phyloP scores from a whole-genome alignment of 2,888 invertebrate species.

The Oscheius sp. region DNA sequence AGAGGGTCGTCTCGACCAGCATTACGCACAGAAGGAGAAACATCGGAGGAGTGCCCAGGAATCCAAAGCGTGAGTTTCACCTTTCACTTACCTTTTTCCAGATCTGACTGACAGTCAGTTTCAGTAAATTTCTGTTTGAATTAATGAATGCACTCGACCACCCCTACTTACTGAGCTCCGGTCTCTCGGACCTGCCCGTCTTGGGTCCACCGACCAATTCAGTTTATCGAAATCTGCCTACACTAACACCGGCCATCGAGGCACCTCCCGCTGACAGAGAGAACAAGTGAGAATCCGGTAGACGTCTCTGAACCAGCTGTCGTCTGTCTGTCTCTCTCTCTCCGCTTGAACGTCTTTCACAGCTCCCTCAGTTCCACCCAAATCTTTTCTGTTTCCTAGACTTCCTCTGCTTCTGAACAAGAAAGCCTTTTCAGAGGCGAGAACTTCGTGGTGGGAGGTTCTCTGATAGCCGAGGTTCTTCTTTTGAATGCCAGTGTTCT shows the following conservation, averaged over 20 bases:
- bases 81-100: constrained; percentile 21
- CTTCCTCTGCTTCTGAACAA: neutral
- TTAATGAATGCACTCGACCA: constrained; percentile 29
- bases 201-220: constrained; percentile 26
- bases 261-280: neutral
- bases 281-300: constrained; percentile 11
- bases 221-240: constrained; percentile 11
- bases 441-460: constrained; percentile 78
- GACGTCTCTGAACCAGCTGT: neutral
- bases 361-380: neutral
- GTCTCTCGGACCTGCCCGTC: constrained; percentile 14
- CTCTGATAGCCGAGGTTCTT: constrained; percentile 93
- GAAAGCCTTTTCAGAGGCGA: constrained; percentile 10
- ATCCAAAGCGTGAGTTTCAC: constrained; percentile 16
- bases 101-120: neutral
- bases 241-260: too few relatives aligned
- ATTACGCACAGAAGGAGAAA: constrained; percentile 42
- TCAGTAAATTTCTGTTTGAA: constrained; percentile 30
- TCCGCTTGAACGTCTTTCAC: constrained; percentile 4
- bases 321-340: neutral
- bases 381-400: neutral
- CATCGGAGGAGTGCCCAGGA: constrained; percentile 47
- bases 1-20: constrained; percentile 13
- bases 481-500: constrained; percentile 94
- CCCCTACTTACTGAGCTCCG: constrained; percentile 20